Percentiles rank a stretch among this genome's conserved stretches.
phyloP scores from a whole-genome alignment of 2,113 vertebrate species.

The Daboia siamensis region DNA sequence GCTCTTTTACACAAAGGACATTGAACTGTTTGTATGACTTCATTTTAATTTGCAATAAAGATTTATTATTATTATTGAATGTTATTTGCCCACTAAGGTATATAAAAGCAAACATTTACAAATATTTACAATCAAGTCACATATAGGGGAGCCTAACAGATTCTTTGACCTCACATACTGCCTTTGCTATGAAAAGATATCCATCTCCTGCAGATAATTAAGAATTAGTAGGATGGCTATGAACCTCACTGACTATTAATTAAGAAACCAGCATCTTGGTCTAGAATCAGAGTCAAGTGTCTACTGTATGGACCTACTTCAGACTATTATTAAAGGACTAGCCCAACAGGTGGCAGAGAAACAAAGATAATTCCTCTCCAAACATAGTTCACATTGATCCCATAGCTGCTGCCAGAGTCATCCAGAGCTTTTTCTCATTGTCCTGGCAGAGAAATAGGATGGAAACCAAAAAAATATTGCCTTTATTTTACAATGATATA shows the following conservation, averaged over 20 bases:
- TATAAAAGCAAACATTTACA: not conserved
- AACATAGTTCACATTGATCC: not conserved
- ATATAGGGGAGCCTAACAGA: not conserved
- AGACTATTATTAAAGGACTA: not conserved
- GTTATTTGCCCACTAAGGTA: not conserved
- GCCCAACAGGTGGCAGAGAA: not conserved
- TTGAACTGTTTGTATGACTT: not conserved
- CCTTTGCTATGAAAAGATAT: not conserved
- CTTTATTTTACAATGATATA: not conserved
- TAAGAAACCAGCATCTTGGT: not conserved
- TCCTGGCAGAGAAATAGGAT: not conserved
- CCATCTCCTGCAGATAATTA: not conserved
- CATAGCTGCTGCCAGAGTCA: not conserved
- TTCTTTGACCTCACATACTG: not conserved
- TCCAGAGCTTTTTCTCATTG: not conserved
- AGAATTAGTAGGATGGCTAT: not conserved
- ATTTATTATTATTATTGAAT: not conserved
- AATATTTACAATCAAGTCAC: not conserved
- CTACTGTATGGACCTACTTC: not conserved
- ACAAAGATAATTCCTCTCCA: not conserved
- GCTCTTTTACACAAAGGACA: not conserved
- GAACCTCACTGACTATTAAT: not conserved
- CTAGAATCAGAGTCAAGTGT: not conserved
- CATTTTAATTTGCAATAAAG: not conserved
- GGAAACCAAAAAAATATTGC: not conserved